Conservation (phyloP, 2,888 invertebrate genomes). For the Diaphora mendica region DNA sequence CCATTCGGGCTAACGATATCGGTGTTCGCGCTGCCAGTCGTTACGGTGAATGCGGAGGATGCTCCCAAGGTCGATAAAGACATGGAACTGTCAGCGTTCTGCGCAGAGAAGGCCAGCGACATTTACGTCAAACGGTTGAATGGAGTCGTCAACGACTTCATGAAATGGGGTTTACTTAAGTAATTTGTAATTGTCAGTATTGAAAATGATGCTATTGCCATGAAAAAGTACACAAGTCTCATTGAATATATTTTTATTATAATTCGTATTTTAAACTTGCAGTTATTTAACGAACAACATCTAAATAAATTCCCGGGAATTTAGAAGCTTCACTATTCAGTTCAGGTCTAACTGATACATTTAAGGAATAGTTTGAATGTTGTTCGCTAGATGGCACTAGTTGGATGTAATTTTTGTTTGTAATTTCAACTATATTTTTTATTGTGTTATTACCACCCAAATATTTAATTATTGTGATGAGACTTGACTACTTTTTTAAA, state of each 20-base stretch:
- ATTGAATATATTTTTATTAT: background rate
- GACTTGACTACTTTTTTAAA: background rate
- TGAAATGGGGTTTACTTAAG: constrained; percentile 56
- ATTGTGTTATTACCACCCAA: background rate
- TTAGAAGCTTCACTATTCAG: background rate
- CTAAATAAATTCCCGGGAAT: background rate
- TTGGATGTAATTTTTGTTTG: background rate
- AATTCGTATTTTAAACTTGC: background rate
- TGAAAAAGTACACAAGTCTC: background rate
- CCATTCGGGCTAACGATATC: constrained; percentile 55
- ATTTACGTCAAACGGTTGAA: constrained; percentile 61
- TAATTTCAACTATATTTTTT: background rate
- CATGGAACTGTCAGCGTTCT: constrained; percentile 44
- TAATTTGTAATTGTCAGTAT: constrained; percentile 1
- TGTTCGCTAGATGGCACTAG: background rate
- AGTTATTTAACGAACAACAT: background rate
- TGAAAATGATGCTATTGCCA: background rate
- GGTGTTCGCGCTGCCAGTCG: constrained; percentile 55
- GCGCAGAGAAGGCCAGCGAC: constrained; percentile 52
- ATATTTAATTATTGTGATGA: background rate
- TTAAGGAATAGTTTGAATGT: background rate
- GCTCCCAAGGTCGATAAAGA: constrained; percentile 49
- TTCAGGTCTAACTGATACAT: background rate
- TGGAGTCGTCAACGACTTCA: constrained; percentile 64
- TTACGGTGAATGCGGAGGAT: constrained; percentile 54